Base-by-base conservation (phyloP, 1,140 invertebrate species). In the Drosophila setifemur region DNA sequence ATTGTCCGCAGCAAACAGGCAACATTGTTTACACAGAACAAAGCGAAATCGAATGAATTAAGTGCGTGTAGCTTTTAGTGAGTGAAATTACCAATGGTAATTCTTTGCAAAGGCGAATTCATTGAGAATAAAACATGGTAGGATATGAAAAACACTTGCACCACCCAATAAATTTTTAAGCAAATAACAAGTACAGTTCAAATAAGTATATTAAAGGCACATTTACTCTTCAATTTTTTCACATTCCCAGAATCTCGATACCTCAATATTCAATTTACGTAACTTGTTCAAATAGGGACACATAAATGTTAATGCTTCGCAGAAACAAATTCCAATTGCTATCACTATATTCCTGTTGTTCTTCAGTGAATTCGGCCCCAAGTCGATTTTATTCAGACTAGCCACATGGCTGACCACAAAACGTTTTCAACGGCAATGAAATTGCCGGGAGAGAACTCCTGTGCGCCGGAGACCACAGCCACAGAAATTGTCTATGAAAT, bases 401-500 rank as follows among this genome's bases (percentile, higher is more conserved):
- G 21, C 29, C 53, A 18, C 21, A 48, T 29, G 54, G 19, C 26
- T 40, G 33, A 40, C 53, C 40, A 45, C 29, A 58, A 58, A 44
- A 45, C 55, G 49, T 29, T 31, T 60, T 60, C 55, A 40, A 40
- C 53, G 37, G 23, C 31, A 21, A 52, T 35, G 7, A 16, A 48
- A 64, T n/a, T n/a, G 29, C 11, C 55, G 19, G 26, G 35, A 35
- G 58, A 67, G 52, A 52, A 67, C 64, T 64, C 43, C 37, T 37
- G 7, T 37, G 53, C n/a, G 21, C 18, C 18, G 31, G 33, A 19
- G 16, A n/a, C 19, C 37, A 18, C 19, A 26, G 47, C 77, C 71
- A 75, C 77, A 81, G 23, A 54, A 83, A 73, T 50, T 40, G 68
- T 77, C 68, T 58, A 63, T 76, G 78, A 77, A 81, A 76, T 82